Conservation (phyloP, 2,888 invertebrate genomes). For the Ariolimax columbianus region DNA sequence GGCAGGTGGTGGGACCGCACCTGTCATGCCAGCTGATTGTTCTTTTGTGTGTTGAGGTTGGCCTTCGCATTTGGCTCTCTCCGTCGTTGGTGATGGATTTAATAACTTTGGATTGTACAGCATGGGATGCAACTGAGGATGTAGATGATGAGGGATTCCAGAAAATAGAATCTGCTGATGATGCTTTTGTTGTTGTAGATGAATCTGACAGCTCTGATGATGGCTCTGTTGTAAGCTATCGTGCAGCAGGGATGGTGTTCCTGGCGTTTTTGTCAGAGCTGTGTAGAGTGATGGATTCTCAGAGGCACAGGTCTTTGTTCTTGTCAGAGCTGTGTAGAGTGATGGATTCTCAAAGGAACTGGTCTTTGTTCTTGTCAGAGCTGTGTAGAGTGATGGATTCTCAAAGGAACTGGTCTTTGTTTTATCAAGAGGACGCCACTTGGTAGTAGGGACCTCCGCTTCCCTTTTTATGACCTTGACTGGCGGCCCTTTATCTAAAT, state of each 20-base stretch:
- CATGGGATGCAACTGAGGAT: background rate
- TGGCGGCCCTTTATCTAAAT: background rate
- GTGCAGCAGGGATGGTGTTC: background rate
- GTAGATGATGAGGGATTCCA: background rate
- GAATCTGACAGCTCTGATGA: background rate
- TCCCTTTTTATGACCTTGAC: slow-evolving; percentile 8
- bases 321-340: background rate
- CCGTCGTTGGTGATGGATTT: background rate
- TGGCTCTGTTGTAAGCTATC: background rate
- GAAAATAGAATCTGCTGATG: background rate
- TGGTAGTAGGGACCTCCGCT: background rate
- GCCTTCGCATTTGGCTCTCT: too few relatives aligned
- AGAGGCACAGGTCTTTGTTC: background rate
- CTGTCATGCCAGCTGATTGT: background rate
- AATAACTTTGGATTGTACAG: background rate
- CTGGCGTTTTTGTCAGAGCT: background rate
- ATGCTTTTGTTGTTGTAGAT: background rate
- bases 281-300: background rate
- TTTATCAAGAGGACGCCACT: background rate
- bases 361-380: background rate
- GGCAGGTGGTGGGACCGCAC: background rate
- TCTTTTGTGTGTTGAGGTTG: background rate
- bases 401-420: too few relatives aligned
- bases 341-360: background rate
- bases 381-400: background rate